Base-by-base conservation (phyloP, 2,888 invertebrate genomes). In the Aporophyla lueneburgensis region DNA sequence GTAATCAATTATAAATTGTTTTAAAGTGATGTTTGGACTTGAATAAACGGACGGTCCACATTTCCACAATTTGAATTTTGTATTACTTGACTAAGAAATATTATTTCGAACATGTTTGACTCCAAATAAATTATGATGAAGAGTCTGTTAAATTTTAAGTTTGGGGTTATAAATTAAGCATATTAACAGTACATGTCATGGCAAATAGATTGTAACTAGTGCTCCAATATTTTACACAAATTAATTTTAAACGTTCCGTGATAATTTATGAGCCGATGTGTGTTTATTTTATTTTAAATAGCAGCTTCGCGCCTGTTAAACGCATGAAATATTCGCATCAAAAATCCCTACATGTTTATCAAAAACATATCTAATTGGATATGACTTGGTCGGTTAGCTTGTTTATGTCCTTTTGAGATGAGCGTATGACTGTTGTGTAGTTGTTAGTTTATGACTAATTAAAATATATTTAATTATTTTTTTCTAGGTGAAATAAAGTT, bases 1-100 rank as follows among this genome's bases (percentile, higher is more conserved):
- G 83, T 59, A 83, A 87, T 88, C 74, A 86, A 85, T 82, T 85
- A 83, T 78, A 78, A 82, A 84, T 78, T 71, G 71, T 74, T 83
- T 71, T 74, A 79, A 78, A 78, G n/a, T 63, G 24, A 51, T 79
- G 24, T 33, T 68, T 71, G 74, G 67, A 71, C 54, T 65, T 59
- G 21, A 78, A 63, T 49, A 65, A 73, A 70, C 21, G 9, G 40
- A 53, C 56, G 12, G 56, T 56, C 27, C 24, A 21, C 33, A 24
- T 46, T 71, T 56, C 27, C 24, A 21, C 33, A 24, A 53, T 71
- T 71, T 49, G 1, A 68, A 68, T 62, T 27, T 72, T 43, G 33
- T 43, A n/a, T 58, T 9, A 53, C 24, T 16, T 51, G 40, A 54
- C 21, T 40, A 71, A 40, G 43, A 76, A 61, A 61, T 5, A 69